A percentile compares a stretch with the other conserved stretches of the same genome.
Evolutionary conservation across 1,140 invertebrate genomes (phyloP).

Genomic region (Ericerus pela): DNA sequence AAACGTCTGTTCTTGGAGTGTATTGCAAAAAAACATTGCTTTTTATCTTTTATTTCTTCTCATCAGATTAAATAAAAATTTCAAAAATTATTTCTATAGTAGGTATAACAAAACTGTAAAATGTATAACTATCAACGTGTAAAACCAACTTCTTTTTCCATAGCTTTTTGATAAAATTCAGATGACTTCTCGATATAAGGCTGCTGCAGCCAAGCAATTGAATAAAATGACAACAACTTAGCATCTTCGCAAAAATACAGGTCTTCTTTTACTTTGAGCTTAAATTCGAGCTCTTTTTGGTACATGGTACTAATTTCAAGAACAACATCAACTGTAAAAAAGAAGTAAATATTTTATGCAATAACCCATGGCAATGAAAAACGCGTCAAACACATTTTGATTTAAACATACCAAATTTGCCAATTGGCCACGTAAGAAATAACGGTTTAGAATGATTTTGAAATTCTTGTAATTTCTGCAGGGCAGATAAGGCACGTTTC

Average conservation of each 20-base stretch:
- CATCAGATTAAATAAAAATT: too few species aligned
- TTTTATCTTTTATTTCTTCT: too few species aligned
- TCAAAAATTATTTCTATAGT: too few species aligned
- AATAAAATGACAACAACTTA: neutral
- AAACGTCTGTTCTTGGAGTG: too few species aligned
- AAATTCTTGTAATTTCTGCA: conserved; percentile 4
- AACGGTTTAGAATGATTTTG: neutral
- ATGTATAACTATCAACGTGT: too few species aligned
- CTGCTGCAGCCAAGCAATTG: neutral
- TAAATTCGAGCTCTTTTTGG: neutral
- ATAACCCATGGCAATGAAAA: neutral
- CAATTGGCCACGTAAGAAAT: neutral
- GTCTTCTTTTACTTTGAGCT: neutral
- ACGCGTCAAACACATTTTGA: too few species aligned
- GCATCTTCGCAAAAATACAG: neutral
- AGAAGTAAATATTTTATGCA: neutral
- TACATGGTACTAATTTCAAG: neutral
- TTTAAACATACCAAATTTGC: neutral
- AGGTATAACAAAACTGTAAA: too few species aligned
- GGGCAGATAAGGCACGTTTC: conserved; percentile 12
- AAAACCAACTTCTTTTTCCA: neutral
- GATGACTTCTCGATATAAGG: neutral
- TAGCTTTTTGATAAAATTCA: neutral
- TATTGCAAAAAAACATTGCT: too few species aligned
- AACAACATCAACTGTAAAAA: neutral